Evolutionary conservation across 1,140 invertebrate species (phyloP), one percentile per base, ranked within the genome.

Genomic region (Sminthurides bifidus): DNA sequence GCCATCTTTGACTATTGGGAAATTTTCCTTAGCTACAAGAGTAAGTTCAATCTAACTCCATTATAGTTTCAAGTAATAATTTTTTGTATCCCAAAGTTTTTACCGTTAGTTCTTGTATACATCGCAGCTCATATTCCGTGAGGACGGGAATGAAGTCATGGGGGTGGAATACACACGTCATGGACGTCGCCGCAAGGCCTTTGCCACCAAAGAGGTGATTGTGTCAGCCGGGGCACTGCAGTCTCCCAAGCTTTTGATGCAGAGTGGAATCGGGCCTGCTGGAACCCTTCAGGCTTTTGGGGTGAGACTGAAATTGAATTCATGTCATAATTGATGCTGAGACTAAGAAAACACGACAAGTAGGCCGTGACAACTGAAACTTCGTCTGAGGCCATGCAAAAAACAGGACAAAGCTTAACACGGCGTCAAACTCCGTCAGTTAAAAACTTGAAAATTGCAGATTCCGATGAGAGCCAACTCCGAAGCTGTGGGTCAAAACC

Each of bases 1-100:
- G n/a, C n/a, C 21, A 3, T 50, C 24, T 5, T 21, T 56, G 1
- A 19, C 26, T 14, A 51, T 50, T 10, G 41, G 45, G 4, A 31
- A 56, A 66, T 52, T 19, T 35, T 12, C 64, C 46, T 35, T 27
- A 19, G 17, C 24, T 57, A 21, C 63, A 15, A 52, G 29, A 27
- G 50, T 40, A 40, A 24, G 17, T n/a, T n/a, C n/a, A n/a, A n/a
- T n/a, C n/a, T n/a, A n/a, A n/a, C n/a, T n/a, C n/a, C n/a, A n/a
- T n/a, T n/a, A n/a, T n/a, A n/a, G n/a, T n/a, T n/a, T n/a, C n/a
- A n/a, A n/a, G n/a, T n/a, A n/a, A n/a, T n/a, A n/a, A n/a, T n/a
- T n/a, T n/a, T n/a, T n/a, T n/a, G n/a, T n/a, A n/a, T n/a, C n/a
- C n/a, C n/a, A n/a, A n/a, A n/a, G n/a, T n/a, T n/a, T n/a, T n/a